Evolutionary conservation across 2,888 invertebrate genomes (phyloP), one percentile per base, ranked within the genome.

Genomic region (Synanthedon andrenaeformis): DNA sequence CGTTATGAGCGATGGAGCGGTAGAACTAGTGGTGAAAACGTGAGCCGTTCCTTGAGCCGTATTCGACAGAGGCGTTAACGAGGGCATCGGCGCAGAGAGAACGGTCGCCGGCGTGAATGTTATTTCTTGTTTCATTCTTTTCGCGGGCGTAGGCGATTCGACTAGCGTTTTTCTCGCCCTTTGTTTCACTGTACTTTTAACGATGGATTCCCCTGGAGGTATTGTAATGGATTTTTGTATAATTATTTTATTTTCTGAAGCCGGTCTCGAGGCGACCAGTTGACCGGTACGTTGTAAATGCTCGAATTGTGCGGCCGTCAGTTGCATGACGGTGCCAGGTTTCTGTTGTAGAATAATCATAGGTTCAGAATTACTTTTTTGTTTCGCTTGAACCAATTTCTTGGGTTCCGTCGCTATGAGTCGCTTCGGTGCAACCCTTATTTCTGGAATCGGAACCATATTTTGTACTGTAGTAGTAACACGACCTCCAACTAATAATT

Each of bases 291-390:
- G 69, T 60, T 88, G 84, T 57, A 88, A 65, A 62, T 88, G 86
- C 59, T 88, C 86, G 60, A 88, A 88, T 63, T 88, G 86, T n/a
- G 87, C 82, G 6, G 84, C 74, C 5, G 88, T 88, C 49, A 88
- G 66, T 59, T 87, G 88, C 76, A 88, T 81, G 3, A 88, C 80
- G 3, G 84, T 68, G 13, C 88, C 87, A n/a, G 85, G 82, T 63
- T 86, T 87, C 57, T 87, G 85, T 67, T 86, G 82, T 50, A 85
- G 64, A 57, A 86, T 79, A 70, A 87, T 83, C 52, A 85, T 65
- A 0, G 82, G 84, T 56, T 87, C 87, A 1, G 80, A 65, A 53
- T 76, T 63, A 8, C 73, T 73, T 59, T 83, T 85, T 53, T 80
- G 81, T 28, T 79, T 69, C 3, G 79, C 70, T 58, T 80, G 82